phyloP scores from a whole-genome alignment of 1,140 invertebrate genomes.

The Drosophila mojavensis region DNA sequence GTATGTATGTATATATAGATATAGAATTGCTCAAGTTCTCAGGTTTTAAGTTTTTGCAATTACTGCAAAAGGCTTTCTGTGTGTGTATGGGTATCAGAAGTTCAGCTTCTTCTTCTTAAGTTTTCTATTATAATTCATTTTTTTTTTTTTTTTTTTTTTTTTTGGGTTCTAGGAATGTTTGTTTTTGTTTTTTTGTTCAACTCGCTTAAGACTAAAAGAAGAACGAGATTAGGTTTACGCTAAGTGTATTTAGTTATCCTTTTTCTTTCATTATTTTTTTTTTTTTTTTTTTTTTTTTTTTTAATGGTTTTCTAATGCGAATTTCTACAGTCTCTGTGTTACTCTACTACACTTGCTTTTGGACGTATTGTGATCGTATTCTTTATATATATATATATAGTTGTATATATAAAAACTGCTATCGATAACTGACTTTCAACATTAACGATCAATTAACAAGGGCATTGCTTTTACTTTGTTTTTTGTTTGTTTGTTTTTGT shows the following conservation, averaged over 20 bases:
- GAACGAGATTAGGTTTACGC: constrained; percentile 69
- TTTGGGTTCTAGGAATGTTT: constrained; percentile 56
- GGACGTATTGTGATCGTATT: constrained; percentile 76
- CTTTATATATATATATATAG: constrained; percentile 30
- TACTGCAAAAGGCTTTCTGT: no score
- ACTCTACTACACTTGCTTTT: constrained; percentile 81
- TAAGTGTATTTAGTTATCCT: constrained; percentile 34
- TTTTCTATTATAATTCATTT: neutral
- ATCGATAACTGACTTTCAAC: constrained; percentile 50
- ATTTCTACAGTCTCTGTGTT: constrained; percentile 82
- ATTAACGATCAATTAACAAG: constrained; percentile 78
- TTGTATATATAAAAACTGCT: constrained; percentile 67
- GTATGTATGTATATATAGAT: neutral
- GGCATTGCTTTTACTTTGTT: constrained; percentile 7
- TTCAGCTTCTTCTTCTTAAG: no score
- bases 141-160: constrained; percentile 17
- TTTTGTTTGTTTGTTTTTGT: neutral
- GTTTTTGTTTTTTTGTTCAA: constrained; percentile 42
- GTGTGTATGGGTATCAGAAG: no score
- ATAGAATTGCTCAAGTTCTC: no score
- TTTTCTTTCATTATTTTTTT: constrained; percentile 9
- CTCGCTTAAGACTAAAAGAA: constrained; percentile 71
- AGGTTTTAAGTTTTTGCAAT: no score
- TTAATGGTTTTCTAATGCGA: constrained; percentile 72
- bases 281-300: constrained; percentile 22